Conservation (phyloP, 2,888 invertebrate species). For the Stenurella melanura region DNA sequence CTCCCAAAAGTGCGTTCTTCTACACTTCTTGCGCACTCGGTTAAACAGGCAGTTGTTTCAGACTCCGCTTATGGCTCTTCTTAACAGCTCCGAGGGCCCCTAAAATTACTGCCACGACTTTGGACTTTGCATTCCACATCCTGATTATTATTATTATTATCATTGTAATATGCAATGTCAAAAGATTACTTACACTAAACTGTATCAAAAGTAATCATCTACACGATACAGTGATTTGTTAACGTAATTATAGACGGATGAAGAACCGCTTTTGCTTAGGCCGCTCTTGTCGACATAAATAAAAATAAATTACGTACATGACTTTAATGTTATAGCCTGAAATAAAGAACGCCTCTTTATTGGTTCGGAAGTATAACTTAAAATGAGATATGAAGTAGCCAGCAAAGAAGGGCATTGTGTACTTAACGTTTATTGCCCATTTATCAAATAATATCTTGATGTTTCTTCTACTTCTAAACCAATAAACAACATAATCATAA, state of each 20-base stretch:
- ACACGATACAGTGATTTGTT: not conserved
- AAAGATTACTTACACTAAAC: no score
- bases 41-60: no score
- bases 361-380: conserved; percentile 1
- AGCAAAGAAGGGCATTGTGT: conserved; percentile 20
- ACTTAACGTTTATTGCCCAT: conserved; percentile 36
- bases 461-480: conserved; percentile 30
- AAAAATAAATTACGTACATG: not conserved
- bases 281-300: not conserved
- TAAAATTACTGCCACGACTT: no score
- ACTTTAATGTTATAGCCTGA: not conserved
- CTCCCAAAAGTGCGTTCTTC: no score
- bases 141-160: no score
- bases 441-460: conserved; percentile 45
- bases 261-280: not conserved
- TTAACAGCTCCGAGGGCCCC: no score
- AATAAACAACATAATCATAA: conserved; percentile 43
- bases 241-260: not conserved
- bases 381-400: conserved; percentile 41
- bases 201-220: no score
- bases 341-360: not conserved
- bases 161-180: no score
- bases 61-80: no score
- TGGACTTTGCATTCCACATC: no score
- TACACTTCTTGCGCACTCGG: no score